Base-by-base conservation (phyloP, 2,113 vertebrate genomes). In the Panurus biarmicus region DNA sequence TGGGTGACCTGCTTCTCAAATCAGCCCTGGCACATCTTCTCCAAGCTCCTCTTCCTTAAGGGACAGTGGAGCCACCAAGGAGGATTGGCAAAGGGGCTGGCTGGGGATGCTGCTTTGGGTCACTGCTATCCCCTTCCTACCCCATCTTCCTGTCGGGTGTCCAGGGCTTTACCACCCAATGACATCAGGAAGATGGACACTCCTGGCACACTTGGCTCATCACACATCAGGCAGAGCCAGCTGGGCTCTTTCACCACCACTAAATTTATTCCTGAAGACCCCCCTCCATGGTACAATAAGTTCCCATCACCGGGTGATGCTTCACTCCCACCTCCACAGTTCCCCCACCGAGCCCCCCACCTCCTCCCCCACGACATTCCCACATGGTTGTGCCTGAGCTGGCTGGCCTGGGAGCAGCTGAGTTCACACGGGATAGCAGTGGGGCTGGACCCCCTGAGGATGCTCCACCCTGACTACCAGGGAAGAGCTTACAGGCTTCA, bases 321-420 rank as follows among this genome's bases (percentile, higher is more conserved):
- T 79, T 53, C 5, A 1, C 79, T 93, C 61, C 88, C 88, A 56
- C 85, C 75, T 74, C 90, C 3, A 2, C 50, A 4, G 50, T 48
- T 75, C 74, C 61, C 66, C 16, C n/a, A n/a, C 18, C 0, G 2
- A 56, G 14, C 31, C 22, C 18, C 29, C 58, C 58, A 23, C 10
- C 36, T 40, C 35, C 44, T 50, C 47, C 7, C 1, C n/a, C 35
- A 38, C 76, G 86, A 87, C 14, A 0, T 78, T 95, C 94, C 80
- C 86, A 66, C 15, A 0, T 48, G 75, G 58, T 4, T 11, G 1
- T 0, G 2, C 6, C 2, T 40, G 56, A 74, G 57, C 69, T 7
- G 9, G 13, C 36, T 26, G 2, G 40, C 73, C 79, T 47, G 80
- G 65, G 65, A 94, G 84, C 74, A 17, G 89, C 53, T 22, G 0